A percentile compares a stretch with the other conserved stretches of the same genome.
These are phyloP conservation scores for Chaenodraco wilsoni DNA, from an alignment of 2,797 vertebrate species.

Conservation along the genomic window DNA sequence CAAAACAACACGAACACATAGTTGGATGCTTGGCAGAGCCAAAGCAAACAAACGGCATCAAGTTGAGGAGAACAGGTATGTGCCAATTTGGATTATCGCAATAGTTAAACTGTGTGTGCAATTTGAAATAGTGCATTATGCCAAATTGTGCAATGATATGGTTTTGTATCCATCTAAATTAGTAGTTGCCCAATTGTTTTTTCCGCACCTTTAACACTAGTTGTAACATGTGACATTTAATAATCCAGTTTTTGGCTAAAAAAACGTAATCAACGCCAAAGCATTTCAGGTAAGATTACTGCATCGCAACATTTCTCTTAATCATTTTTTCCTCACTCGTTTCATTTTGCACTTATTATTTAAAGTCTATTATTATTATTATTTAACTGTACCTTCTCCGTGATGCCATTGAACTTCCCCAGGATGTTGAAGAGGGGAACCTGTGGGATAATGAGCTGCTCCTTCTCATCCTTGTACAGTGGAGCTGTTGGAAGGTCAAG, in stretches of 20 bases:
- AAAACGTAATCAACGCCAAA: not conserved
- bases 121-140: not conserved
- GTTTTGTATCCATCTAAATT: not conserved
- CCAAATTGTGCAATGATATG: not conserved
- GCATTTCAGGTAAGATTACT: not conserved
- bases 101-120: not conserved
- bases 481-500: conserved; percentile 96
- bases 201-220: not conserved
- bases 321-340: not conserved
- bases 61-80: not conserved
- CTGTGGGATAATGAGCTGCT: conserved; percentile 98
- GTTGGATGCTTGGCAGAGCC: not conserved
- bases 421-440: conserved; percentile 98
- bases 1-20: not conserved
- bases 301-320: not conserved
- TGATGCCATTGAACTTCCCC: conserved; percentile 94
- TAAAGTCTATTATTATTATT: not conserved
- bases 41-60: not conserved
- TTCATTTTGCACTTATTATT: not conserved
- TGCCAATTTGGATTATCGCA: not conserved
- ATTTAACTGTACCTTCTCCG: conserved; percentile 87
- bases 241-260: not conserved
- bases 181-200: not conserved
- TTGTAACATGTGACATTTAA: not conserved
- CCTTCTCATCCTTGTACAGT: conserved; percentile 97